A percentile compares a stretch with the other conserved stretches of the same genome.
phyloP scores from a whole-genome alignment of 1,140 invertebrate genomes.

The Nixonia krombeini region DNA sequence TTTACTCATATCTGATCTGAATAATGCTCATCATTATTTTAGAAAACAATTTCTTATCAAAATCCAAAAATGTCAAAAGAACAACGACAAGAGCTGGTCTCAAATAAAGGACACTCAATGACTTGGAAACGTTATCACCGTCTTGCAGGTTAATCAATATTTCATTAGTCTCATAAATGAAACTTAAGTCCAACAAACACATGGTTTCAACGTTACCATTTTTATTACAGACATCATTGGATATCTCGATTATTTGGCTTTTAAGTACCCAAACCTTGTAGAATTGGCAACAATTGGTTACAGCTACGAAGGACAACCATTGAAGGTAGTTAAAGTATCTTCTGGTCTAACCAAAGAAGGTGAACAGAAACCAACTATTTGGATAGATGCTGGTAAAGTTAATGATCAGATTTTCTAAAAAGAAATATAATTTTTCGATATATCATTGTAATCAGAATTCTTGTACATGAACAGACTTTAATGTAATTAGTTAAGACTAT shows the following conservation, averaged over 20 bases:
- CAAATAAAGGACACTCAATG: conserved; percentile 77
- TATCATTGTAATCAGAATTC: too few relatives aligned
- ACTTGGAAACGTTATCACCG: conserved; percentile 88
- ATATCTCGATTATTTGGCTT: conserved; percentile 82
- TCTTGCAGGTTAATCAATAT: conserved; percentile 64
- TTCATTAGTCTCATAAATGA: background rate
- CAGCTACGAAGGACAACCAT: conserved; percentile 81
- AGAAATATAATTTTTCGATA: too few relatives aligned
- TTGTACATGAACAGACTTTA: too few relatives aligned
- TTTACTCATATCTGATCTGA: conserved; percentile 13
- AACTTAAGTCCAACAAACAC: background rate
- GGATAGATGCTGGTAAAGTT: conserved; percentile 75
- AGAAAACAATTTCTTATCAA: conserved; percentile 79
- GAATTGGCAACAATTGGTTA: conserved; percentile 81
- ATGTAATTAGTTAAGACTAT: background rate
- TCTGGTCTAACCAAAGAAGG: conserved; percentile 62
- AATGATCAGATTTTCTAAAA: conserved; percentile 5
- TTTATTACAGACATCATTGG: conserved; percentile 75
- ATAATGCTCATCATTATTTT: conserved; percentile 21
- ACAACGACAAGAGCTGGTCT: conserved; percentile 73
- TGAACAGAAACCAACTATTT: conserved; percentile 71
- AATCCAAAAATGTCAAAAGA: conserved; percentile 76
- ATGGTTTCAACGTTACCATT: background rate
- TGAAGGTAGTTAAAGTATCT: conserved; percentile 79
- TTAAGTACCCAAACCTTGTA: conserved; percentile 80